Conservation (phyloP, 1,140 invertebrate genomes). For the Campoletis sonorensis region DNA sequence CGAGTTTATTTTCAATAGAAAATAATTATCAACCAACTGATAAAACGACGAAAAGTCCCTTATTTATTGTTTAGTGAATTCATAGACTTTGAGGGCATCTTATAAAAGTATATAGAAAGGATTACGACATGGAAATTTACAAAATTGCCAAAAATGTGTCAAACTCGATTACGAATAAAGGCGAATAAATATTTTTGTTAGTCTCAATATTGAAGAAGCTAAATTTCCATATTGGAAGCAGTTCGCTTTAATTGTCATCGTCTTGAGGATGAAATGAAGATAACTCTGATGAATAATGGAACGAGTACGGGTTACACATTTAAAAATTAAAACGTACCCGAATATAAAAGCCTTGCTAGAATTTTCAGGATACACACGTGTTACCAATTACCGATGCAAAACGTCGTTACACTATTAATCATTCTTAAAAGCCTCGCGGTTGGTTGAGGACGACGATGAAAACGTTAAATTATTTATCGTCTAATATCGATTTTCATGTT, state of each 20-base stretch:
- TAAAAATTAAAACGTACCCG: background rate
- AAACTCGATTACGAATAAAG: too few species aligned
- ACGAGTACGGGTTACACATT: background rate
- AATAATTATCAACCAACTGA: background rate
- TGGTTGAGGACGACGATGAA: background rate
- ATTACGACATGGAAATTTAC: too few species aligned
- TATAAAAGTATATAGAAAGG: too few species aligned
- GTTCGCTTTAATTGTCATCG: background rate
- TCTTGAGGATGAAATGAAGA: background rate
- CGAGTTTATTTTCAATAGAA: background rate
- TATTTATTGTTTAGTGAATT: too few species aligned
- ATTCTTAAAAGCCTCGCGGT: slow-evolving; percentile 3
- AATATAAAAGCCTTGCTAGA: background rate
- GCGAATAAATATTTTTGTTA: too few species aligned
- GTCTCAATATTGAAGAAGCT: too few species aligned
- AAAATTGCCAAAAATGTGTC: too few species aligned
- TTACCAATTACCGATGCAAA: background rate
- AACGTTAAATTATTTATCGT: slow-evolving; percentile 14
- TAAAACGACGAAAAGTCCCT: background rate
- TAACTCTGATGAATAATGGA: background rate
- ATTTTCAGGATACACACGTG: background rate
- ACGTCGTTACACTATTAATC: slow-evolving; percentile 13
- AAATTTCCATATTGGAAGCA: background rate
- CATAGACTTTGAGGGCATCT: too few species aligned
- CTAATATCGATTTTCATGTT: slow-evolving; percentile 16